Evolutionary conservation across 2,113 vertebrate genomes (phyloP), one percentile per base, ranked within the genome.

Genomic region (Callipepla californica): DNA sequence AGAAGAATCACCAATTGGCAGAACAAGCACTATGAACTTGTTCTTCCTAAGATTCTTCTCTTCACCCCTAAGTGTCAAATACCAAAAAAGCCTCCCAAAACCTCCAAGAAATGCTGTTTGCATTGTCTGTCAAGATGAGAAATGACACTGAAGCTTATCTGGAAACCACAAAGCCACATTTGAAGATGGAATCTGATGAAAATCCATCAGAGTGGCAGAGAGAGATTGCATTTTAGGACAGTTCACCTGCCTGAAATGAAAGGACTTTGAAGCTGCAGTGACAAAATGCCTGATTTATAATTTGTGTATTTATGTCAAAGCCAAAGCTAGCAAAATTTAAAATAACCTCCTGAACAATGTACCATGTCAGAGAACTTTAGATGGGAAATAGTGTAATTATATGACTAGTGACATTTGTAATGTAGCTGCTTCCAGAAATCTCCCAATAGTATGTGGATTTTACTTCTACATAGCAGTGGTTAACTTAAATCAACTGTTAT

Each of bases 91-190:
- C 59, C 15, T 20, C 55, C 30, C 30, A 7, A 32, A 23, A 2
- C 4, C 25, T 9, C 42, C 42, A 70, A 70, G 51, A 81, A 83
- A 44, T 57, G 6, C 62, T 87, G 14, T 88, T 94, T 86, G 38
- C 23, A 19, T 38, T 55, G 51, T 36, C 42, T 0, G 1, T 79
- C 77, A 75, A 70, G 28, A 68, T 79, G 66, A 92, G 84, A 84
- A 94, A 92, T 89, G 23, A 91, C 89, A 89, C 68, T 63, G 89
- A 89, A 93, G 84, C 51, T 70, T 86, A 67, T 42, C 51, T 94
- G 69, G 57, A 94, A 92, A 91, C 15, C 9, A 85, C 51, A 84
- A 65, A 92, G 77, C 59, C 30, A 45, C 6, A 85, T 66, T 75
- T 75, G 69, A 77, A 92, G 65, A 86, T 80, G 61, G 70, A 92